These are phyloP conservation scores for Paratilapia polleni DNA, from an alignment of 2,113 vertebrate species.

Conservation along the genomic window DNA sequence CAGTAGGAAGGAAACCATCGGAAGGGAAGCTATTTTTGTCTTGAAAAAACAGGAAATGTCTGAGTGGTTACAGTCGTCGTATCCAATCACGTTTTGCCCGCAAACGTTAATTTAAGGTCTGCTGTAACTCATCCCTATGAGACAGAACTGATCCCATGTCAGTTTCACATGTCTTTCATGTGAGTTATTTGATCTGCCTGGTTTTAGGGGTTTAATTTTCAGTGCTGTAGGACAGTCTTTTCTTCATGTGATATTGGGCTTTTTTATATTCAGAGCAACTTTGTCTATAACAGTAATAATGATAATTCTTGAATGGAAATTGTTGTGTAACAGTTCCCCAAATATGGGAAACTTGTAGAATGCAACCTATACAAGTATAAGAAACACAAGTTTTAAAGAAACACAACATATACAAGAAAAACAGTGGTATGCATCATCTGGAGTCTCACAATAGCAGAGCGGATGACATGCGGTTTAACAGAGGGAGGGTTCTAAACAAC, in stretches of 20 bases:
- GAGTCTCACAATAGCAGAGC: no score
- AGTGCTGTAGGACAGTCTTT: neutral
- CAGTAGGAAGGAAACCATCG: conserved; percentile 19
- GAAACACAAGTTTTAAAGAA: neutral
- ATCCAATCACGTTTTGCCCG: neutral
- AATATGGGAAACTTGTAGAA: neutral
- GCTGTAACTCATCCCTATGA: neutral
- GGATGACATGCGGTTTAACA: neutral
- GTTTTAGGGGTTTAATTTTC: neutral
- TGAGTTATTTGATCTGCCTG: conserved; percentile 3
- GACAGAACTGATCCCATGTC: neutral
- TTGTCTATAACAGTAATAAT: neutral
- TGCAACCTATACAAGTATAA: neutral
- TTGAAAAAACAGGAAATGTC: conserved; percentile 66
- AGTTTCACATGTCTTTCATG: conserved; percentile 8
- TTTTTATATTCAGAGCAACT: neutral
- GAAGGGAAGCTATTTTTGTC: conserved; percentile 59
- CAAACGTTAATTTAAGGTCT: neutral
- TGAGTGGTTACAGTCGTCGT: conserved; percentile 25
- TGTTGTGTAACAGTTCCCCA: neutral
- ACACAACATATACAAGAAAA: neutral
- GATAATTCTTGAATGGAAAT: neutral
- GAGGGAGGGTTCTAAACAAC: no score
- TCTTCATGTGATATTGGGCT: neutral
- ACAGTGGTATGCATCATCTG: neutral